Percentiles rank a stretch among this genome's conserved stretches.
Evolutionary conservation across 2,797 vertebrate genomes (phyloP).

Genomic region (Aeoliscus strigatus): DNA sequence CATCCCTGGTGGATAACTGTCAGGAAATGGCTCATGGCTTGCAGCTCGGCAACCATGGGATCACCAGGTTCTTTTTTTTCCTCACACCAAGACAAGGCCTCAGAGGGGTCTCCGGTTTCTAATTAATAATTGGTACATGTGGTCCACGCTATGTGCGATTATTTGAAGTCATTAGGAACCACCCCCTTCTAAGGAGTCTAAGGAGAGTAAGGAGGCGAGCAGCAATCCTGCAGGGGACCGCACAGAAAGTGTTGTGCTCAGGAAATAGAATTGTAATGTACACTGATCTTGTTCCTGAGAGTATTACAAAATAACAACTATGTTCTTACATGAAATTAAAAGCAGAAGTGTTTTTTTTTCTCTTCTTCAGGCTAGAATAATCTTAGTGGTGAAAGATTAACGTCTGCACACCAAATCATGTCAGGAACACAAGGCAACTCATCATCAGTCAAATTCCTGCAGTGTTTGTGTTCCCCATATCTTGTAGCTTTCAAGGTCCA

Average conservation of each 20-base stretch:
- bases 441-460: too few relatives aligned
- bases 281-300: constrained; percentile 70
- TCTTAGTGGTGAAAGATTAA: constrained; percentile 65
- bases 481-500: constrained; percentile 41
- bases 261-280: constrained; percentile 78
- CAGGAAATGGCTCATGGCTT: constrained; percentile 17
- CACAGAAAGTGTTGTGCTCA: constrained; percentile 69
- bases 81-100: constrained; percentile 36
- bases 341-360: constrained; percentile 48
- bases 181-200: constrained; percentile 45
- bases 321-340: constrained; percentile 74
- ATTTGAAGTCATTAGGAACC: constrained; percentile 73
- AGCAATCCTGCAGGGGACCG: constrained; percentile 56
- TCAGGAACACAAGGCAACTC: too few relatives aligned
- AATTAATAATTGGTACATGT: constrained; percentile 75
- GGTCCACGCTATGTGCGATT: constrained; percentile 62
- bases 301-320: constrained; percentile 76
- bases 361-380: constrained; percentile 49
- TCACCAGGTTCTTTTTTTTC: constrained; percentile 24
- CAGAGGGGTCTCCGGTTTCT: constrained; percentile 57
- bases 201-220: constrained; percentile 50
- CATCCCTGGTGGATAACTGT: constrained; percentile 17
- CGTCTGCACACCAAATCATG: constrained; percentile 47
- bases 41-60: constrained; percentile 25
- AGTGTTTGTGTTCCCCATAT: too few relatives aligned